Evolutionary conservation across 2,888 invertebrate genomes (phyloP).

Genomic region (Caenorhabditis sp.): DNA sequence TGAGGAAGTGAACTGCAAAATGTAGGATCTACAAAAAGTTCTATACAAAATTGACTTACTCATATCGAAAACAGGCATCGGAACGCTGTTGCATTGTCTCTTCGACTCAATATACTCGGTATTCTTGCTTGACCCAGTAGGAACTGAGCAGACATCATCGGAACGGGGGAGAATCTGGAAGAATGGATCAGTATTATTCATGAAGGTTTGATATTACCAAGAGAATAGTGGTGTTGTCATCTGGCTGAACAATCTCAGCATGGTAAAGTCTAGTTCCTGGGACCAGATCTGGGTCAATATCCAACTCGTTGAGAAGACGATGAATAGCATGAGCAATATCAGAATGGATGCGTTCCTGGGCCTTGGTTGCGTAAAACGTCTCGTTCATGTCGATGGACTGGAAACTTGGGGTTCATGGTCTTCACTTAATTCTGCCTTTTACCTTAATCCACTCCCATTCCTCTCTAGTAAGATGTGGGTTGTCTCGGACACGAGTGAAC

Average conservation of each 20-base stretch:
- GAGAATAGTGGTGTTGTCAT: constrained; percentile 92
- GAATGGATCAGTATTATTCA: no score
- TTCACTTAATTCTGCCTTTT: no score
- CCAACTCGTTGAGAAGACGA: constrained; percentile 77
- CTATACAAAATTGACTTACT: constrained; percentile 83
- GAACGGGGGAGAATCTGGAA: constrained; percentile 77
- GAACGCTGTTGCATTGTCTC: constrained; percentile 92
- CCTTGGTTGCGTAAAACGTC: constrained; percentile 75
- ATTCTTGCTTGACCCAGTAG: constrained; percentile 86
- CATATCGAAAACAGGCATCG: constrained; percentile 90
- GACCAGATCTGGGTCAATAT: constrained; percentile 85
- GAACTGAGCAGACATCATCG: constrained; percentile 89
- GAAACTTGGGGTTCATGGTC: no score
- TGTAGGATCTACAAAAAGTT: no score
- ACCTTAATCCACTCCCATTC: constrained; percentile 91
- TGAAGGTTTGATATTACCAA: constrained; percentile 86
- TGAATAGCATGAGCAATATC: constrained; percentile 69
- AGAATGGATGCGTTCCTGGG: constrained; percentile 84
- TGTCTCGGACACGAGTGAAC: constrained; percentile 93
- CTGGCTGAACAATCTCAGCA: constrained; percentile 94
- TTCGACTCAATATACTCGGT: constrained; percentile 87
- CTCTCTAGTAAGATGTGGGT: constrained; percentile 94
- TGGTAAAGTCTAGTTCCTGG: constrained; percentile 93
- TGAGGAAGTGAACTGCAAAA: constrained; percentile 96
- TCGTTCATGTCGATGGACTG: constrained; percentile 70